Conservation (phyloP, 2,113 vertebrate genomes). For the Apteryx mantelli region DNA sequence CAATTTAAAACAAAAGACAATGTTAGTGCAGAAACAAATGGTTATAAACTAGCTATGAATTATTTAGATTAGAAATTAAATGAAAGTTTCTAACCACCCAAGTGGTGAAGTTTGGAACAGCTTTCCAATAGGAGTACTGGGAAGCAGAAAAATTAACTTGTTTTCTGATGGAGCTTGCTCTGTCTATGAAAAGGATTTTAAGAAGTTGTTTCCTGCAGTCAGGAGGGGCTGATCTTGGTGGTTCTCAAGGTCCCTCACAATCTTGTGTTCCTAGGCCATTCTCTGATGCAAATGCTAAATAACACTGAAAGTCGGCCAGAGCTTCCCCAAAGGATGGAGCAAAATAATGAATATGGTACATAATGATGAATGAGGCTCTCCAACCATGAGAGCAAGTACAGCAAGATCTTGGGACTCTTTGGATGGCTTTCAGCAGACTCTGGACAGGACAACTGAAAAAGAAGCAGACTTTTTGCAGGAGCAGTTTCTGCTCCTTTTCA, state of each 20-base stretch:
- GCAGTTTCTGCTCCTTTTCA: not conserved
- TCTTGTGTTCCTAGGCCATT: not conserved
- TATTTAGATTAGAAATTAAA: conserved; percentile 51
- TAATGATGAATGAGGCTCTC: not conserved
- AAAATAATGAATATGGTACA: not conserved
- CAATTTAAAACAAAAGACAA: conserved; percentile 45
- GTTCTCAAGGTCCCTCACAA: not conserved
- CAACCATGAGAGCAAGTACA: not conserved
- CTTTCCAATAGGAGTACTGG: not conserved
- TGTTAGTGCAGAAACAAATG: conserved; percentile 45
- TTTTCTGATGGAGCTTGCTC: not conserved
- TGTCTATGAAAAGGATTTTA: not conserved
- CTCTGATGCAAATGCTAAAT: not conserved
- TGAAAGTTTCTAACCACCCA: not conserved
- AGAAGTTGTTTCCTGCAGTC: not conserved
- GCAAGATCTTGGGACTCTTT: not conserved
- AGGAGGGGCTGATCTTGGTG: not conserved
- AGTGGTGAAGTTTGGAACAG: not conserved
- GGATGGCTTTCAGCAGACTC: not conserved
- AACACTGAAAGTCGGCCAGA: not conserved
- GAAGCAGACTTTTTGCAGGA: not conserved
- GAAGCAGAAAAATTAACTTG: not conserved
- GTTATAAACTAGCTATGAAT: conserved; percentile 47
- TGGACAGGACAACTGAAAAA: not conserved
- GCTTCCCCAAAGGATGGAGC: not conserved